These are phyloP conservation scores for Rhabdomys pumilio DNA, from an alignment of 2,797 vertebrate genomes.

Conservation along the genomic window DNA sequence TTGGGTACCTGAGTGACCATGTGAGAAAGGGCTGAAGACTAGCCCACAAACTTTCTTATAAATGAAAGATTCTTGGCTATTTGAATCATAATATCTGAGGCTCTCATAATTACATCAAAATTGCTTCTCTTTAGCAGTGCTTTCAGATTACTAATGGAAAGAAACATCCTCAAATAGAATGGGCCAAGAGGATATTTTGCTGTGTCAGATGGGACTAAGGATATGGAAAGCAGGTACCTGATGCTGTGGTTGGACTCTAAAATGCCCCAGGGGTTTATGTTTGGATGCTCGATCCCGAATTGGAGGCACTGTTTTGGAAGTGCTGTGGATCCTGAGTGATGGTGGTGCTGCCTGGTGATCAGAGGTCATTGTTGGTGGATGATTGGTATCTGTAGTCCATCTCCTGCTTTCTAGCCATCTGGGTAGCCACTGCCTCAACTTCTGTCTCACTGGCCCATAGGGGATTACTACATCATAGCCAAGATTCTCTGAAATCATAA, in stretches of 20 bases:
- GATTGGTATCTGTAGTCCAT: background rate
- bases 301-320: background rate
- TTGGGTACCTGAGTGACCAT: background rate
- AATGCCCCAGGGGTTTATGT: too few species aligned
- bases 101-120: background rate
- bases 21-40: background rate
- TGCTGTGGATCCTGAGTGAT: too few species aligned
- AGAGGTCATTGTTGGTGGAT: background rate
- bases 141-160: background rate
- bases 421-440: background rate
- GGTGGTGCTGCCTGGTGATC: too few species aligned
- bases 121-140: background rate
- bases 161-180: background rate
- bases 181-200: background rate
- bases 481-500: background rate
- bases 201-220: background rate
- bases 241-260: too few species aligned
- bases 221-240: background rate
- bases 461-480: too few species aligned
- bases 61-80: background rate
- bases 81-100: background rate
- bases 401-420: background rate
- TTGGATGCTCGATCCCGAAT: background rate
- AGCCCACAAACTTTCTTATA: background rate
- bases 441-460: background rate